Conservation (phyloP, 2,888 invertebrate species). For the Protodeltote pygarga region DNA sequence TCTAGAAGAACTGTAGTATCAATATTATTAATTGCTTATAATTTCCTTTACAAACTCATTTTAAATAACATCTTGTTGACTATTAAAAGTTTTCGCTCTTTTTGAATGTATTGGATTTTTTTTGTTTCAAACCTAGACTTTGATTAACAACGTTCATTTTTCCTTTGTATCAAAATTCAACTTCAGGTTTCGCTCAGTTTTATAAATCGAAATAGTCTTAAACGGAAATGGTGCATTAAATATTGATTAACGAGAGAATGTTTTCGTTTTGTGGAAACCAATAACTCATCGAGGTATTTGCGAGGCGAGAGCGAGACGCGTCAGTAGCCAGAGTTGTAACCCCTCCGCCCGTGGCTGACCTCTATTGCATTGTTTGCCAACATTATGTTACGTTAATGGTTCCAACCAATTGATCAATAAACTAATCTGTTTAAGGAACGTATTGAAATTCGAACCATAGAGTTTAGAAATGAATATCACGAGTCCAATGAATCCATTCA, state of each 20-base stretch:
- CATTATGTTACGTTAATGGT: constrained; percentile 24
- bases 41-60: background rate
- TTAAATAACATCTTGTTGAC: background rate
- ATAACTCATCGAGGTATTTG: constrained; percentile 51
- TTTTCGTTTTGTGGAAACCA: constrained; percentile 49
- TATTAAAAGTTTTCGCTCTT: background rate
- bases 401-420: constrained; percentile 24
- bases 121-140: background rate
- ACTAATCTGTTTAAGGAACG: constrained; percentile 26
- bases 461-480: background rate
- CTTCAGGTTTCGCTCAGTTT: constrained; percentile 15
- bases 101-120: background rate
- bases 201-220: constrained; percentile 37
- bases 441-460: constrained; percentile 18
- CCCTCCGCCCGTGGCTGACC: constrained; percentile 25
- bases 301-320: constrained; percentile 32
- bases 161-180: background rate
- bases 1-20: constrained; percentile 17
- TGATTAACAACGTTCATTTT: background rate
- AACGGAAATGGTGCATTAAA: constrained; percentile 57
- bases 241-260: constrained; percentile 56
- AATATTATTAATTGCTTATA: constrained; percentile 6
- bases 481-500: too few relatives aligned
- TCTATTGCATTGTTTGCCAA: constrained; percentile 39
- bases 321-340: constrained; percentile 13